Percentiles rank a stretch among this genome's conserved stretches.
Conservation (phyloP, 2,797 vertebrate species). For the Siniperca scherzeri region DNA sequence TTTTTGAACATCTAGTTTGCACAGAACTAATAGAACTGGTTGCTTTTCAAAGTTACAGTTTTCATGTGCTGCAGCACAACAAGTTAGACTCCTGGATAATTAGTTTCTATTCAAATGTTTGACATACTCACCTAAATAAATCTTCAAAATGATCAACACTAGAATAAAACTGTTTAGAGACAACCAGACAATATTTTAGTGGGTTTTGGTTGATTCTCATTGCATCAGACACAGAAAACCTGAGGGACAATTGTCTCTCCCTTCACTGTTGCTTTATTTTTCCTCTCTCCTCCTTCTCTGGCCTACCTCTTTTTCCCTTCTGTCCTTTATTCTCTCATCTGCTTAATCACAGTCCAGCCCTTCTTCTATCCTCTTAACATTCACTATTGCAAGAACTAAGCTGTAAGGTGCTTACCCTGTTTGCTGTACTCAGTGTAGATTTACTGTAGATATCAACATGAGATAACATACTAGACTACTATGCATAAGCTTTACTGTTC, state of each 20-base stretch:
- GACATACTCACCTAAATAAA: background rate
- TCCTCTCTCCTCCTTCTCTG: background rate
- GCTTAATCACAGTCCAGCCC: conserved; percentile 36
- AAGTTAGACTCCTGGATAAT: background rate
- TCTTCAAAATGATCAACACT: background rate
- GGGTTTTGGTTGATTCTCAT: conserved; percentile 11
- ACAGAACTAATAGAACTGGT: background rate
- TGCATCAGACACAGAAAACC: conserved; percentile 24
- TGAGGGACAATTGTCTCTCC: background rate
- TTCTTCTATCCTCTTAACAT: conserved; percentile 38
- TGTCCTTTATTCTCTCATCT: conserved; percentile 29
- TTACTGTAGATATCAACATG: background rate
- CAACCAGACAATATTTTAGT: background rate
- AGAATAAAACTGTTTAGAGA: background rate
- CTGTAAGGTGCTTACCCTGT: conserved; percentile 13
- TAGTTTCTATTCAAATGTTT: conserved; percentile 7
- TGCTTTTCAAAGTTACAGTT: background rate
- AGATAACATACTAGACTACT: background rate
- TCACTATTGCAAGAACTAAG: background rate
- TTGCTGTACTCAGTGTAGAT: conserved; percentile 12
- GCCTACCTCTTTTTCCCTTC: background rate
- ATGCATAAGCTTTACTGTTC: background rate
- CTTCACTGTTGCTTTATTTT: background rate
- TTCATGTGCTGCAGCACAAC: background rate
- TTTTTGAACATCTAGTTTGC: background rate